These are phyloP conservation scores for Silurus lanzhouensis DNA, from an alignment of 2,797 vertebrate species.

Conservation along the genomic window DNA sequence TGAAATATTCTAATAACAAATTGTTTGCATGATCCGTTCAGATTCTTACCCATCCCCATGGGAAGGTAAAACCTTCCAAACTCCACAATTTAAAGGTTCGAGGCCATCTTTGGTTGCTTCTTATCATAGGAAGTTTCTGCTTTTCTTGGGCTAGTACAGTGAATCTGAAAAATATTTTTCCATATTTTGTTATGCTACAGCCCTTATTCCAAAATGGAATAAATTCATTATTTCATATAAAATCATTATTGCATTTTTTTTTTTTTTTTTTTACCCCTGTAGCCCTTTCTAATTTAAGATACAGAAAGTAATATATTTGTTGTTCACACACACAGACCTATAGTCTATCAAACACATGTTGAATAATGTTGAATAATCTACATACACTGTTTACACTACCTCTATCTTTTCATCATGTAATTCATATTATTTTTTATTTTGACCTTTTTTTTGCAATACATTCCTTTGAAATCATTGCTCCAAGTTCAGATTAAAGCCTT, in stretches of 20 bases:
- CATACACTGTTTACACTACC: neutral
- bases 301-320: neutral
- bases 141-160: neutral
- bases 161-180: too few species aligned
- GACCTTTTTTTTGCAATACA: neutral
- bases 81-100: neutral
- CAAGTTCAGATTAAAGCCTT: neutral
- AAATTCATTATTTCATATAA: too few species aligned
- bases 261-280: neutral
- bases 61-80: neutral
- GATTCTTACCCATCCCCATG: neutral
- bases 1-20: neutral
- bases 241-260: neutral
- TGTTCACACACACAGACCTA: neutral
- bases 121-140: neutral
- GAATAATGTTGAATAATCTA: too few species aligned
- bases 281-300: neutral
- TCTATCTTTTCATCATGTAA: neutral
- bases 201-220: too few species aligned
- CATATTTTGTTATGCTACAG: too few species aligned
- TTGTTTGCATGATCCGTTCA: too few species aligned
- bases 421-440: neutral
- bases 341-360: too few species aligned
- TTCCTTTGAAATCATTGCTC: neutral
- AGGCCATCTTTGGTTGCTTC: neutral